A percentile compares a stretch with the other conserved stretches of the same genome.
These are phyloP conservation scores for Amblyornis subalaris DNA, from an alignment of 2,113 vertebrate genomes.

Conservation along the genomic window DNA sequence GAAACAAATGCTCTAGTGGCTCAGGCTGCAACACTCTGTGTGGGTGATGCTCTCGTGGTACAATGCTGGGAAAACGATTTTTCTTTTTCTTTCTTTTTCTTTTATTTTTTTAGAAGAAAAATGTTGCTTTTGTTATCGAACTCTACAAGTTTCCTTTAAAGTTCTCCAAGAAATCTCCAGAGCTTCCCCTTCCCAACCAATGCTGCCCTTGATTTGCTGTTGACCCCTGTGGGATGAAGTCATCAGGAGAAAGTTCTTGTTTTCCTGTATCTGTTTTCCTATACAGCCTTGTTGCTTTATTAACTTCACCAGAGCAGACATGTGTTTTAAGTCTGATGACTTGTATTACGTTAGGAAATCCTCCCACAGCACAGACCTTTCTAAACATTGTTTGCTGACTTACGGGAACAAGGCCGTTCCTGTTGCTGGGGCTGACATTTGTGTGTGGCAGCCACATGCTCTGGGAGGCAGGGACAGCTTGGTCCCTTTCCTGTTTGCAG, in stretches of 20 bases:
- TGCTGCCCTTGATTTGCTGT: neutral
- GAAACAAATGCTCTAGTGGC: neutral
- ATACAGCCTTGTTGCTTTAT: neutral
- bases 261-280: constrained; percentile 28
- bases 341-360: constrained; percentile 17
- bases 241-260: constrained; percentile 42
- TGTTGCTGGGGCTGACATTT: neutral
- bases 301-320: neutral
- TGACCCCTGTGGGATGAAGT: constrained; percentile 28
- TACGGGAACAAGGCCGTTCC: neutral
- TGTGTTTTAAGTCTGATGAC: constrained; percentile 28
- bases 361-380: constrained; percentile 41
- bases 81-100: too few relatives aligned
- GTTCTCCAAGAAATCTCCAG: neutral
- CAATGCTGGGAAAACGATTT: neutral
- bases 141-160: neutral
- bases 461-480: neutral
- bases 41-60: neutral
- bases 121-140: neutral
- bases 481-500: neutral
- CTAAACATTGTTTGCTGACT: constrained; percentile 39
- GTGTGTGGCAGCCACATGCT: neutral
- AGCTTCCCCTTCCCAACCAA: neutral
- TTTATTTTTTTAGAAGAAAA: neutral
- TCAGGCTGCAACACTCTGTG: neutral